Evolutionary conservation across 2,797 vertebrate species (phyloP).

Genomic region (Fringilla coelebs): DNA sequence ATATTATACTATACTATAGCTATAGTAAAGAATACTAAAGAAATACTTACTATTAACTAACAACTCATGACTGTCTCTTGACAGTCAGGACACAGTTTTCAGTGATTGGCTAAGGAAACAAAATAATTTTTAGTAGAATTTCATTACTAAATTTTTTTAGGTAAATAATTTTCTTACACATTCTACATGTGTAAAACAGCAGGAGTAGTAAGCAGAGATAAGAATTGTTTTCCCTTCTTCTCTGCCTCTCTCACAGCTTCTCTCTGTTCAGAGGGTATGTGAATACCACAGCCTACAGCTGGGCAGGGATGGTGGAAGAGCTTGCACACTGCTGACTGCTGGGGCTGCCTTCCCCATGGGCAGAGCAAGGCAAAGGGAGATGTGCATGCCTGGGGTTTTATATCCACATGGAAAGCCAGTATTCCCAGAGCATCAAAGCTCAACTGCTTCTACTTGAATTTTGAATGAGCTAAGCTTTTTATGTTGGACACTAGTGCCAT

Average conservation of each 20-base stretch:
- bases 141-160: background rate
- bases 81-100: background rate
- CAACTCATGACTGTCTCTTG: background rate
- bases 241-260: background rate
- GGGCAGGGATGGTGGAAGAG: background rate
- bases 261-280: background rate
- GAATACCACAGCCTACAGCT: background rate
- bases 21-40: background rate
- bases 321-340: background rate
- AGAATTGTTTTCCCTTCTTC: background rate
- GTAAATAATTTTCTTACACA: background rate
- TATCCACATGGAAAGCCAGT: background rate
- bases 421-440: background rate
- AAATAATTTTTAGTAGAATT: background rate
- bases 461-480: conserved; percentile 10
- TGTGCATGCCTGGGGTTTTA: background rate
- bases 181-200: background rate
- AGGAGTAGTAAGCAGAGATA: background rate
- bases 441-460: background rate
- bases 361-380: background rate
- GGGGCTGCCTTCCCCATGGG: background rate
- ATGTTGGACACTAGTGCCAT: background rate
- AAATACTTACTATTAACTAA: background rate
- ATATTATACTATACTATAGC: background rate
- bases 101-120: background rate